A percentile compares a stretch with the other conserved stretches of the same genome.
Conservation (phyloP, 2,888 invertebrate genomes). For the Theretra japonica region DNA sequence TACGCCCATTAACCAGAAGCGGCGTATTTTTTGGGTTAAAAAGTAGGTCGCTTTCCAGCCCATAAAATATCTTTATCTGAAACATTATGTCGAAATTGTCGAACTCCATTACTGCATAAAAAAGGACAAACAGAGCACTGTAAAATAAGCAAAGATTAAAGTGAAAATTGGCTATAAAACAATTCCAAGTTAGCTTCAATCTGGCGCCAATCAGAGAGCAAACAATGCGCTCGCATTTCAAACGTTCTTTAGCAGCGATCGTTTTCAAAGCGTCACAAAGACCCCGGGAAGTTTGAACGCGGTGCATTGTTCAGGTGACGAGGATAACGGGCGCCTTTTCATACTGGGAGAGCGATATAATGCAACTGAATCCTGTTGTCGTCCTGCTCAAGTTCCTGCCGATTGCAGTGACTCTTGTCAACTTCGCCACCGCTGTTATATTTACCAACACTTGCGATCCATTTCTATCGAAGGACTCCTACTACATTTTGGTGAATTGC, state of each 20-base stretch:
- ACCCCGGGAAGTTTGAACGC: slow-evolving; percentile 13
- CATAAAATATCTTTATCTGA: not conserved
- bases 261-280: slow-evolving; percentile 23
- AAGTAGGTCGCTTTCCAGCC: too few relatives aligned
- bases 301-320: slow-evolving; percentile 60
- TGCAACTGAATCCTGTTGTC: slow-evolving; percentile 67
- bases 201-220: not conserved
- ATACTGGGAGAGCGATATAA: slow-evolving; percentile 74
- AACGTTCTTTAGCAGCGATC: not conserved
- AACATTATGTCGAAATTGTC: slow-evolving; percentile 1
- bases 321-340: slow-evolving; percentile 70
- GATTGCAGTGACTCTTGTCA: slow-evolving; percentile 67
- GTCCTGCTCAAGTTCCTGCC: slow-evolving; percentile 73
- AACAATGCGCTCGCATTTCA: slow-evolving; percentile 20
- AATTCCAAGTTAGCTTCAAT: slow-evolving; percentile 14
- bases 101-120: too few relatives aligned
- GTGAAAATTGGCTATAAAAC: not conserved
- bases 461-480: slow-evolving; percentile 40
- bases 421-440: slow-evolving; percentile 68
- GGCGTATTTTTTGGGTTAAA: too few relatives aligned
- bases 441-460: slow-evolving; percentile 64
- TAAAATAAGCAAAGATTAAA: too few relatives aligned
- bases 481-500: slow-evolving; percentile 63
- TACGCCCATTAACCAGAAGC: not conserved
- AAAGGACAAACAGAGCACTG: too few relatives aligned